Evolutionary conservation across 2,797 vertebrate genomes (phyloP).

Genomic region (Remorina albescens): DNA sequence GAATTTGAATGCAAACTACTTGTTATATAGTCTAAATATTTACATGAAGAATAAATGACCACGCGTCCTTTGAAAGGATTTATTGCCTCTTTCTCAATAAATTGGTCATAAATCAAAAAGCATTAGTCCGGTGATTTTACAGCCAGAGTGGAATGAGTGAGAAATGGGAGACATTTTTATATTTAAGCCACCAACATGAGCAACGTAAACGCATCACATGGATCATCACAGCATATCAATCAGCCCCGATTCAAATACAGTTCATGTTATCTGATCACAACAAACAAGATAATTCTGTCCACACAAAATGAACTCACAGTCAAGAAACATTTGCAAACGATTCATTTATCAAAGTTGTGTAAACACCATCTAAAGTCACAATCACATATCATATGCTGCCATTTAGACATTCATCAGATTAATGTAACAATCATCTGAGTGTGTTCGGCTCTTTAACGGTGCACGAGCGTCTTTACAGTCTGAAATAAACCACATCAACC

Average conservation of each 20-base stretch:
- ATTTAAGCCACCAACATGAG: constrained; percentile 43
- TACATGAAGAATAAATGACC: background rate
- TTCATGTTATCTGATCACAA: constrained; percentile 41
- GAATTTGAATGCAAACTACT: too few relatives aligned
- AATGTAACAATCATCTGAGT: constrained; percentile 40
- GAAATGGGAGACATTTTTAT: constrained; percentile 46
- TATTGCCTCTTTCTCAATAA: constrained; percentile 71
- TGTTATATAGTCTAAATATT: too few relatives aligned
- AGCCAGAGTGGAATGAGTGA: constrained; percentile 59
- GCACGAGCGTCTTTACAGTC: background rate
- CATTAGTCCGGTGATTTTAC: constrained; percentile 62
- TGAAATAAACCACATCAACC: too few relatives aligned
- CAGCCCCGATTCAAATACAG: constrained; percentile 41
- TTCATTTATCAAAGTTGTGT: constrained; percentile 26
- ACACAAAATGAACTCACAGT: constrained; percentile 51
- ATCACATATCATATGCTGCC: constrained; percentile 50
- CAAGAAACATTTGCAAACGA: constrained; percentile 1
- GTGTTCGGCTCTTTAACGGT: constrained; percentile 1
- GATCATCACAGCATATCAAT: constrained; percentile 4
- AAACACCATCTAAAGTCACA: constrained; percentile 26
- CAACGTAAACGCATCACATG: constrained; percentile 69
- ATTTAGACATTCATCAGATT: constrained; percentile 56
- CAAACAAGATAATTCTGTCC: constrained; percentile 7
- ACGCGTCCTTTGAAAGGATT: constrained; percentile 61
- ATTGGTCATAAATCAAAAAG: constrained; percentile 67